These are phyloP conservation scores for Siniperca chuatsi DNA, from an alignment of 2,113 vertebrate genomes.

Conservation along the genomic window DNA sequence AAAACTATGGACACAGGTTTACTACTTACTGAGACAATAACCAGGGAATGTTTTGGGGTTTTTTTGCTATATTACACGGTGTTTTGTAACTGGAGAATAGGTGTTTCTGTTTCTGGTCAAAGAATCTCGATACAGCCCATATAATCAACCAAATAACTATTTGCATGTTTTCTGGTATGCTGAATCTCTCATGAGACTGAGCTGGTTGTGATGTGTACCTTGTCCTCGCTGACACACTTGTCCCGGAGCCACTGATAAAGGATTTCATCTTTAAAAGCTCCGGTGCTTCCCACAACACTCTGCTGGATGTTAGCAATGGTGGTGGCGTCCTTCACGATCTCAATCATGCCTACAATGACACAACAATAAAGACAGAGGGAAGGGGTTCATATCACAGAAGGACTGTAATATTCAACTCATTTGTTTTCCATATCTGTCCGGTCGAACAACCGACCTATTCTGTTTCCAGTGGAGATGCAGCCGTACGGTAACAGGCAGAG, in stretches of 20 bases:
- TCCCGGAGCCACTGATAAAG: constrained; percentile 97
- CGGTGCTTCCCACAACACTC: constrained; percentile 96
- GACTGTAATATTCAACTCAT: no score
- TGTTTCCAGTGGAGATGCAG: constrained; percentile 98
- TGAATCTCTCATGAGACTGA: no score
- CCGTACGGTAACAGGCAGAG: constrained; percentile 95
- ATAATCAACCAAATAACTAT: background rate
- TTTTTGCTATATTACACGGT: no score
- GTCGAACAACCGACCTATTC: constrained; percentile 87
- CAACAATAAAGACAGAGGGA: background rate
- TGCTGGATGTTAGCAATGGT: constrained; percentile 99
- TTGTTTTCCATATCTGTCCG: background rate
- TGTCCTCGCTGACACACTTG: constrained; percentile 93
- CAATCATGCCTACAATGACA: constrained; percentile 92
- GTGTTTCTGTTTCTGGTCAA: background rate
- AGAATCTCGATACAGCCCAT: background rate
- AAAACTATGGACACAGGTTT: no score
- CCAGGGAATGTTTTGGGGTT: no score
- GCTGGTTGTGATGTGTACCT: constrained; percentile 80
- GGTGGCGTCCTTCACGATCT: constrained; percentile 98
- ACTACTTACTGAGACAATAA: background rate
- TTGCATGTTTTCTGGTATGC: background rate
- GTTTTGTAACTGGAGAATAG: background rate
- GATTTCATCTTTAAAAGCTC: constrained; percentile 97
- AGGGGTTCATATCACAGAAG: background rate